These are phyloP conservation scores for Eupithecia centaureata DNA, from an alignment of 2,888 invertebrate genomes.

Conservation along the genomic window DNA sequence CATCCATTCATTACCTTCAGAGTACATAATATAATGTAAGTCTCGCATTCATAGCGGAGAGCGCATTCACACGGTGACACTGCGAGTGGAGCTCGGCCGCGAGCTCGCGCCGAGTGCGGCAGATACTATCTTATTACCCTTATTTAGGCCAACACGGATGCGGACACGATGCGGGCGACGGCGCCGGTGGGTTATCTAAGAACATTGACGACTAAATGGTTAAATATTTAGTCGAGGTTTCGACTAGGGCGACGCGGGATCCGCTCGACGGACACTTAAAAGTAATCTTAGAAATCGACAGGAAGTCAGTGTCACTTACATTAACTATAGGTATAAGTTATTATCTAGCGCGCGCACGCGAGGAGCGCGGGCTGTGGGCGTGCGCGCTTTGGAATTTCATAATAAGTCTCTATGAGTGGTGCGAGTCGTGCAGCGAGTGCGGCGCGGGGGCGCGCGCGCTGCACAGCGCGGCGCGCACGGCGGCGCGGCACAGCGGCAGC, in stretches of 20 bases:
- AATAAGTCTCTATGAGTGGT: conserved; percentile 70
- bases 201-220: conserved; percentile 70
- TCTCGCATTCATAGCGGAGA: conserved; percentile 52
- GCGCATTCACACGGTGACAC: conserved; percentile 52
- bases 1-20: conserved; percentile 35
- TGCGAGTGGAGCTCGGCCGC: conserved; percentile 45
- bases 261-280: conserved; percentile 55
- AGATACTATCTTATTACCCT: conserved; percentile 53
- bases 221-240: conserved; percentile 60
- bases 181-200: conserved; percentile 58
- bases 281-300: conserved; percentile 78
- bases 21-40: conserved; percentile 45
- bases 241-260: conserved; percentile 52
- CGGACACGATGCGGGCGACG: conserved; percentile 42
- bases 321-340: conserved; percentile 69
- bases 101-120: too few relatives aligned
- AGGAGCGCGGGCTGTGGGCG: conserved; percentile 55
- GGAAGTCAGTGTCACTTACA: conserved; percentile 82
- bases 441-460: conserved; percentile 31
- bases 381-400: conserved; percentile 65
- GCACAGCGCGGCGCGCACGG: conserved; percentile 56
- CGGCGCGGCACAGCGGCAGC: conserved; percentile 55
- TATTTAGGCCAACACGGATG: conserved; percentile 64
- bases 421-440: conserved; percentile 34
- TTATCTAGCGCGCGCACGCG: conserved; percentile 63